These are phyloP conservation scores for Berghia stephanieae DNA, from an alignment of 1,140 invertebrate species.

Conservation along the genomic window DNA sequence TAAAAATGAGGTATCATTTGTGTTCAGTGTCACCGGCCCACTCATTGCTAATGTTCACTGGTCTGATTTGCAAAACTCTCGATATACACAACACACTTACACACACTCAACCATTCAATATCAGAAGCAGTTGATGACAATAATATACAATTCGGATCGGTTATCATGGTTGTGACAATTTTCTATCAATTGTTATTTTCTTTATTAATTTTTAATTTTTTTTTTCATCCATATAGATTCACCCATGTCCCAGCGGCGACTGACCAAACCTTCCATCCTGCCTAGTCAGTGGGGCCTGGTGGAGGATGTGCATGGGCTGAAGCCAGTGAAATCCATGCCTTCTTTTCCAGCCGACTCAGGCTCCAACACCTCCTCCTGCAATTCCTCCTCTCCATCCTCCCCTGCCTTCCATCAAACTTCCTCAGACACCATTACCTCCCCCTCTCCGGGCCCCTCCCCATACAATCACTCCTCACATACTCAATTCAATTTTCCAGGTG, in stretches of 20 bases:
- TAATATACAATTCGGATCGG: no score
- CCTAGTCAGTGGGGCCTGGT: conserved; percentile 25
- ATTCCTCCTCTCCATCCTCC: conserved; percentile 94
- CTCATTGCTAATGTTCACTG: no score
- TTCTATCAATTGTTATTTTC: background rate
- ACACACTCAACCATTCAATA: no score
- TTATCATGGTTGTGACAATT: no score
- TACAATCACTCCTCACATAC: conserved; percentile 66
- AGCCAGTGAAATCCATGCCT: conserved; percentile 45
- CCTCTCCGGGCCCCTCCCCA: conserved; percentile 54
- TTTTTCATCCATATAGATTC: conserved; percentile 45
- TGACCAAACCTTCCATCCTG: conserved; percentile 36
- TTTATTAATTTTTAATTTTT: background rate
- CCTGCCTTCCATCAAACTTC: conserved; percentile 73
- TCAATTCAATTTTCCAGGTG: conserved; percentile 89
- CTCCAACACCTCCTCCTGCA: conserved; percentile 94
- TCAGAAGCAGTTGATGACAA: no score
- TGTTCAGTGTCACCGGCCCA: no score
- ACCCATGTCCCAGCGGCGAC: conserved; percentile 42
- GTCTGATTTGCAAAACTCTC: no score
- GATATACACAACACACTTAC: no score
- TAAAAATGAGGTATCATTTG: no score
- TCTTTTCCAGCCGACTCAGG: conserved; percentile 77
- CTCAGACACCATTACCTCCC: conserved; percentile 50
- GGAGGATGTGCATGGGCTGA: conserved; percentile 31